Evolutionary conservation across 2,113 vertebrate species (phyloP).

Genomic region (Thunnus maccoyii): DNA sequence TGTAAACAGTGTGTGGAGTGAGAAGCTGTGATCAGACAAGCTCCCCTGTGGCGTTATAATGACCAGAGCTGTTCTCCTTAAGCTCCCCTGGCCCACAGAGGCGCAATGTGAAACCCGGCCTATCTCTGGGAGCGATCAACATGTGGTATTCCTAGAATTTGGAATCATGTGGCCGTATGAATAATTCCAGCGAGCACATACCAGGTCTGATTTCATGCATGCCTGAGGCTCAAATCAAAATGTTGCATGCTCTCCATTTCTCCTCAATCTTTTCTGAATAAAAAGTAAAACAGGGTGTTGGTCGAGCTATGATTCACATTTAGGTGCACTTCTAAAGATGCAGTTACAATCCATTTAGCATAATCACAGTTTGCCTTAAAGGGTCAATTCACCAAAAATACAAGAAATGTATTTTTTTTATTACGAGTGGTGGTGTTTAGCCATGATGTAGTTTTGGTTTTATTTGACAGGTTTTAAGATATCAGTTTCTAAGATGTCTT

Average conservation of each 20-base stretch:
- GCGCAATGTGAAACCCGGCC: slow-evolving; percentile 47
- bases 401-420: not conserved
- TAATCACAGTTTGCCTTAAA: not conserved
- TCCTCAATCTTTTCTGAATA: slow-evolving; percentile 7
- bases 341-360: not conserved
- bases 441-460: not conserved
- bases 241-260: slow-evolving; percentile 14
- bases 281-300: not conserved
- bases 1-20: slow-evolving; percentile 56
- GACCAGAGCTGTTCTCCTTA: slow-evolving; percentile 45
- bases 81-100: slow-evolving; percentile 30
- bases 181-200: slow-evolving; percentile 69
- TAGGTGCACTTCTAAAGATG: not conserved
- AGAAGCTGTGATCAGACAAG: slow-evolving; percentile 53
- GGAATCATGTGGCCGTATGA: slow-evolving; percentile 65
- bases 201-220: slow-evolving; percentile 76
- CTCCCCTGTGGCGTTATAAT: slow-evolving; percentile 41
- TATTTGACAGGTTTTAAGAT: too few species aligned
- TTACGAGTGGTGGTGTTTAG: not conserved
- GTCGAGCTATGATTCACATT: not conserved
- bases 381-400: not conserved
- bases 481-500: too few species aligned
- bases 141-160: slow-evolving; percentile 79
- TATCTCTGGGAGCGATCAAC: slow-evolving; percentile 72
- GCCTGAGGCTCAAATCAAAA: slow-evolving; percentile 61